Conservation (phyloP, 2,797 vertebrate genomes). For the Coluber constrictor region DNA sequence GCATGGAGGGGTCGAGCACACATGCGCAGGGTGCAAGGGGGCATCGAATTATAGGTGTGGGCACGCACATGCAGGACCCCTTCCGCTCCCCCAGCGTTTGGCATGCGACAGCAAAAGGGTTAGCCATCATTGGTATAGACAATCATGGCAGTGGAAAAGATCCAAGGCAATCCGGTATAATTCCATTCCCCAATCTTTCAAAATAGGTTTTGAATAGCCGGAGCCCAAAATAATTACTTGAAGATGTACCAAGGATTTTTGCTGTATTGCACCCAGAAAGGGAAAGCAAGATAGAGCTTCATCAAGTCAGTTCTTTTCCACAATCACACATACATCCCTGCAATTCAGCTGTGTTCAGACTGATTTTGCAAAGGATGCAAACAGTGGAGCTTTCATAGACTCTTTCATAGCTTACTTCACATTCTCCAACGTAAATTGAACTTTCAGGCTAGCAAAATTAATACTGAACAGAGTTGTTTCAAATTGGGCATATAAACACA, state of each 20-base stretch:
- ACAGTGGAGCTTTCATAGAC: not conserved
- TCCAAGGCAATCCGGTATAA: rapidly evolving
- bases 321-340: not conserved
- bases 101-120: too few species aligned
- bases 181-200: not conserved
- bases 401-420: not conserved
- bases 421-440: not conserved
- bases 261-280: not conserved
- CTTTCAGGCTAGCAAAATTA: not conserved
- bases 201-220: not conserved
- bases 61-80: too few species aligned
- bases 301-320: not conserved
- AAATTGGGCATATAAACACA: not conserved
- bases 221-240: not conserved
- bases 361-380: not conserved
- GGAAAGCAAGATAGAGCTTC: not conserved
- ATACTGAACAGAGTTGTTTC: not conserved
- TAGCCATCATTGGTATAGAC: not conserved
- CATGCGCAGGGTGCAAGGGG: too few species aligned
- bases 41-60: too few species aligned
- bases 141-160: not conserved
- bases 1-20: too few species aligned
- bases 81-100: too few species aligned
- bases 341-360: not conserved
- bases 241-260: not conserved